Evolutionary conservation across 2,113 vertebrate genomes (phyloP).

Genomic region (Coreoperca whiteheadi): DNA sequence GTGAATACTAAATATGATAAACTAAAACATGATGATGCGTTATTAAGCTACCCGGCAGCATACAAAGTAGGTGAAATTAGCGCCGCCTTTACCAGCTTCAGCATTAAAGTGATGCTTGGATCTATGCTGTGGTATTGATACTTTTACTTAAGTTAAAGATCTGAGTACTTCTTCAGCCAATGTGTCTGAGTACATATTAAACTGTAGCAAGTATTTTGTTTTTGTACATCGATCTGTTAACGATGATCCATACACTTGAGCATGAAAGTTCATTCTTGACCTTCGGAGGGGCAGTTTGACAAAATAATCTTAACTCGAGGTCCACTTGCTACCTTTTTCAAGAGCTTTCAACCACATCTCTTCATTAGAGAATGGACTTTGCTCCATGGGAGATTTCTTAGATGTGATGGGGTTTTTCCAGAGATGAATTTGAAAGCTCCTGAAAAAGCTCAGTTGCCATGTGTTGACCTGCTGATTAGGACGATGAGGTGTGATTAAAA

Average conservation of each 20-base stretch:
- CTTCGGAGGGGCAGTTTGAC: not conserved
- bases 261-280: too few species aligned
- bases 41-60: not conserved
- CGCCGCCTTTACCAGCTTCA: not conserved
- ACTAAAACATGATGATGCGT: not conserved
- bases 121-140: not conserved
- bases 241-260: not conserved
- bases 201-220: not conserved
- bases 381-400: not conserved
- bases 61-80: not conserved
- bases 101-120: not conserved
- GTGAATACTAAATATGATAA: not conserved
- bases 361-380: not conserved
- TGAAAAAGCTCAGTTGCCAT: not conserved
- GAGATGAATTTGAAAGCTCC: not conserved
- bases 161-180: not conserved
- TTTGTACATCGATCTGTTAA: not conserved
- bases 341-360: not conserved
- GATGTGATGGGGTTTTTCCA: not conserved
- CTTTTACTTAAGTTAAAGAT: not conserved
- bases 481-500: not conserved
- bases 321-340: not conserved
- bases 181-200: not conserved
- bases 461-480: not conserved
- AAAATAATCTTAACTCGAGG: not conserved